A percentile compares a stretch with the other conserved stretches of the same genome.
These are phyloP conservation scores for Emydoidea blandingii DNA, from an alignment of 2,797 vertebrate genomes.

Conservation along the genomic window DNA sequence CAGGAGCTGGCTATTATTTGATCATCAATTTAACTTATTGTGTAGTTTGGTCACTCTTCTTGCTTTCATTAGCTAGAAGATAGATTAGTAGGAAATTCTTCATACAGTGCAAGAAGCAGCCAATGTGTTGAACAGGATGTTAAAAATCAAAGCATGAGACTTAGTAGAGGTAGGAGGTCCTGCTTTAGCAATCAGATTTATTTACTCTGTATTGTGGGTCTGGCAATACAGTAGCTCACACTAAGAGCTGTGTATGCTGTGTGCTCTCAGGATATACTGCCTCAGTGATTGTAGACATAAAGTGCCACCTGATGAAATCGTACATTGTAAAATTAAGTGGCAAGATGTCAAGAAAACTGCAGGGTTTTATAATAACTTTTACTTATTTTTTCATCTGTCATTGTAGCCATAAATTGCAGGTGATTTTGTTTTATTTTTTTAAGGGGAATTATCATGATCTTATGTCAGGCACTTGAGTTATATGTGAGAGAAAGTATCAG, in stretches of 20 bases:
- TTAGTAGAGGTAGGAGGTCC: not conserved
- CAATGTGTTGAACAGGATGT: rapidly evolving
- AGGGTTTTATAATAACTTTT: not conserved
- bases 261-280: not conserved
- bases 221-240: not conserved
- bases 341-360: not conserved
- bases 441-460: not conserved
- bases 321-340: not conserved
- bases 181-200: not conserved
- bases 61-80: not conserved
- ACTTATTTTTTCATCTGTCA: not conserved
- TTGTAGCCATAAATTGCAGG: not conserved
- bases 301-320: not conserved
- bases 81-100: not conserved
- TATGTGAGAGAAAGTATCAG: not conserved
- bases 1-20: not conserved
- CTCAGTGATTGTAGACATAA: not conserved
- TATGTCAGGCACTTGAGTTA: not conserved
- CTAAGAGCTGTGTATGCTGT: rapidly evolving
- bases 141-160: not conserved
- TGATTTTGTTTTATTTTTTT: not conserved
- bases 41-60: not conserved
- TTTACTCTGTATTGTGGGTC: not conserved
- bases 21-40: not conserved
- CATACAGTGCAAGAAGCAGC: not conserved